Base-by-base conservation (phyloP, 2,888 invertebrate genomes). In the Doris montereyensis region DNA sequence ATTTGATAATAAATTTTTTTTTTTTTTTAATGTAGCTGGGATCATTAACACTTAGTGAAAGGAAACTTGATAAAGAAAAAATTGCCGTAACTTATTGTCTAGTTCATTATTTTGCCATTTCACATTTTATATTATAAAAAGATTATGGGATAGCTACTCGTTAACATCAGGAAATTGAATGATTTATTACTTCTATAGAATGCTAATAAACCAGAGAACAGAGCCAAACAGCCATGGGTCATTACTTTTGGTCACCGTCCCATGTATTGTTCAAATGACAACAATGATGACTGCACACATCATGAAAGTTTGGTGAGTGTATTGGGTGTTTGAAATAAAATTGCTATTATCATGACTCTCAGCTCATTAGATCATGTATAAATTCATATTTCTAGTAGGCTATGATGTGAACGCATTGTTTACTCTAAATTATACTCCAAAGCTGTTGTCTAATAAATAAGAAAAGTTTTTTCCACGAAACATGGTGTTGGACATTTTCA, bases 221-320 rank as follows among this genome's bases (percentile, higher is more conserved):
- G 91, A 75, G 88, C 87, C 2, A 83, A 86, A 78, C 84, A 87
- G 34, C 91, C 91, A 0, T 91, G 91, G 91, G 89, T 91, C 76
- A 90, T 91, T 52, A 87, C 89, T 17, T 89, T 91, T 89, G 91
- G 87, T 32, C 91, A 91, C 84, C 84, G 91, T 70, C 91, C 91
- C 0, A 89, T 91, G 90, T 91, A 91, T 85, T 91, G 91, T 83
- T 88, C 89, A 86, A 96, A 97, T 90, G 93, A 93, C 10, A 95
- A 97, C 90, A 93, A 94, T 21, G 82, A 82, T 76, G 82, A 82
- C 77, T 82, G 82, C 68, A 82, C 82, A 28, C 77, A 77, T 34
- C 74, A 81, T 68, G 82, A 81, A 21, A 82, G 82, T 35, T 52
- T 81, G 41, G 82, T 81, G 68, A 67, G 79, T 76, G 2, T 17